These are phyloP conservation scores for Tamandua tetradactyla DNA, from an alignment of 2,797 vertebrate species.

Conservation along the genomic window DNA sequence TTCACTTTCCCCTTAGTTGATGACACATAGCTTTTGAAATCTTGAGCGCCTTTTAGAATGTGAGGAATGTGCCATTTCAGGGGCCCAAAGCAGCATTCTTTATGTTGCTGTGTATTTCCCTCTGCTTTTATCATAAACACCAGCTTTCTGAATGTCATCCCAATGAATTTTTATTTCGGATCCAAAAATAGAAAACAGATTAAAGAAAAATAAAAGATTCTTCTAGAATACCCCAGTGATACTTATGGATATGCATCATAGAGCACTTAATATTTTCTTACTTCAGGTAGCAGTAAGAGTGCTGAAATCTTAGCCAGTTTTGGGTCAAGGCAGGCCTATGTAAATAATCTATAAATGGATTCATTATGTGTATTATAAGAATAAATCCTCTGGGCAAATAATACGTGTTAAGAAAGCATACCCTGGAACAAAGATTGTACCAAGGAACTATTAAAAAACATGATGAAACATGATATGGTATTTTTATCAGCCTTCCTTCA, in stretches of 20 bases:
- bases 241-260: neutral
- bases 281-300: neutral
- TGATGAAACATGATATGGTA: neutral
- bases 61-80: neutral
- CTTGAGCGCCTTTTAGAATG: neutral
- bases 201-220: neutral
- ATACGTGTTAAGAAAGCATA: constrained; percentile 55
- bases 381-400: constrained; percentile 62
- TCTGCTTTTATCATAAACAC: neutral
- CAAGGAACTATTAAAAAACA: neutral
- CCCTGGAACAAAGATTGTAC: constrained; percentile 38
- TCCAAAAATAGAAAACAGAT: neutral
- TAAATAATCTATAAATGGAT: constrained; percentile 70
- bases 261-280: neutral
- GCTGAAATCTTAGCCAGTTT: constrained; percentile 32
- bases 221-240: neutral
- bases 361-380: constrained; percentile 70
- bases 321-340: constrained; percentile 48
- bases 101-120: neutral
- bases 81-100: neutral
- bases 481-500: constrained; percentile 51
- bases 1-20: neutral
- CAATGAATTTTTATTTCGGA: neutral
- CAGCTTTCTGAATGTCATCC: neutral
- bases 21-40: neutral